Percentiles rank a stretch among this genome's conserved stretches.
Conservation (phyloP, 2,113 vertebrate species). For the Protobothrops mucrosquamatus region DNA sequence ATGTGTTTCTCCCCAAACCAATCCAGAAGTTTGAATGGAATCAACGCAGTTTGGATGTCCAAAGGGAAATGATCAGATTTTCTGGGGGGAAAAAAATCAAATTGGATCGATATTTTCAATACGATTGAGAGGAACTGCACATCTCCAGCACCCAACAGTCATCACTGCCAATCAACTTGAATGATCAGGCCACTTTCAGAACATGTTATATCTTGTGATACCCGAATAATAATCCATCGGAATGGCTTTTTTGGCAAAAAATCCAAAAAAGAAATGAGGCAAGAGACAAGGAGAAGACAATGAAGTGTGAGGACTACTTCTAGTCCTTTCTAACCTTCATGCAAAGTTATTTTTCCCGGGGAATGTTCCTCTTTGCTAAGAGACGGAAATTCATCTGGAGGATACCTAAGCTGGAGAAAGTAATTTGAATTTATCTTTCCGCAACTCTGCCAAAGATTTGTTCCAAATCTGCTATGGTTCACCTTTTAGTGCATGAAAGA, state of each 20-base stretch:
- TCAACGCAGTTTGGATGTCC: background rate
- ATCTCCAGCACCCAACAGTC: background rate
- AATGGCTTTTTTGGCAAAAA: background rate
- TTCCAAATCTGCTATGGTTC: background rate
- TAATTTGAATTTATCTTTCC: background rate
- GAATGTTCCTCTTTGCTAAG: background rate
- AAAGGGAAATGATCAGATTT: background rate
- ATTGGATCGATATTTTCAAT: background rate
- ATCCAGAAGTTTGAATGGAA: background rate
- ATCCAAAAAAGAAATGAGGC: background rate
- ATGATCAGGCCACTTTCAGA: background rate
- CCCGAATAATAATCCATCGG: background rate
- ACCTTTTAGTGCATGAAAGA: background rate
- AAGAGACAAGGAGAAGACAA: background rate
- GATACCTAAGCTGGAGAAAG: background rate
- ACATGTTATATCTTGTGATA: background rate
- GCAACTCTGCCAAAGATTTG: background rate
- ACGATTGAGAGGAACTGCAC: background rate
- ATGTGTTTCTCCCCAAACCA: background rate
- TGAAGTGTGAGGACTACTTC: no score
- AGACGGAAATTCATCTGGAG: background rate
- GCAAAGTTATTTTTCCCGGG: background rate
- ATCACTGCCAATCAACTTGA: background rate
- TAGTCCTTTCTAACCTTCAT: background rate
- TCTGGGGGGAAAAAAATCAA: background rate